Evolutionary conservation across 2,797 vertebrate genomes (phyloP), one percentile per base, ranked within the genome.

Genomic region (Pangasius macronema): DNA sequence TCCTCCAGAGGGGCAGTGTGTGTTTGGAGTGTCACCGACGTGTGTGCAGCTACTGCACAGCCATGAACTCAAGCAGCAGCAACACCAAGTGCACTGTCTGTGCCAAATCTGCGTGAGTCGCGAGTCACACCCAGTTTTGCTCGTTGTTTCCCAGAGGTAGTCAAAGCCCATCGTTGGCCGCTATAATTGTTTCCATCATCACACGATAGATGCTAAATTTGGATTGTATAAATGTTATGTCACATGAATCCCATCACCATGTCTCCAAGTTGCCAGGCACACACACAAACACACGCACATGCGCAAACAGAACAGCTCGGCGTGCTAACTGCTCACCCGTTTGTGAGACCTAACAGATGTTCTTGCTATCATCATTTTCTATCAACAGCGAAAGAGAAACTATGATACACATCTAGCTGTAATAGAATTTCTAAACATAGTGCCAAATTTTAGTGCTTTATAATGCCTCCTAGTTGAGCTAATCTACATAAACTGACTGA

Each of bases 81-180:
- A 95, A 92, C 55, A 98, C 97, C 97, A 97, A 93, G 90, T 99
- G 98, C 87, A 96, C 94, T 0, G 93, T 98, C 84, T 99, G 98
- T 65, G 95, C 96, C 91, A 99, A 98, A 95, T 96, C 98, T 75
- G 93, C 94, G 98, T 99, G 95, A 98, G 98, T 98, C 87, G 76
- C 14, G 70, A 30, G 9, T 55, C 5, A 84, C 27, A 46, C 2
- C 3, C 0, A 0, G 68, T 83, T 76, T 65, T 46, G n/a, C 11
- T 18, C 22, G 2, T 77, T 77, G 27, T 83, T 39, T 51, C 16
- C 8, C 20, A 61, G 36, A 59, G 33, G 55, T 59, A 46, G 11
- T 53, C 2, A 55, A n/a, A 79, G 18, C 51, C 51, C 51, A 77
- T 36, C 3, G 16, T 77, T 51, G 49, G 30, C 20, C 76, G 22